Evolutionary conservation across 2,888 invertebrate genomes (phyloP).

Genomic region (Nomada fucata): DNA sequence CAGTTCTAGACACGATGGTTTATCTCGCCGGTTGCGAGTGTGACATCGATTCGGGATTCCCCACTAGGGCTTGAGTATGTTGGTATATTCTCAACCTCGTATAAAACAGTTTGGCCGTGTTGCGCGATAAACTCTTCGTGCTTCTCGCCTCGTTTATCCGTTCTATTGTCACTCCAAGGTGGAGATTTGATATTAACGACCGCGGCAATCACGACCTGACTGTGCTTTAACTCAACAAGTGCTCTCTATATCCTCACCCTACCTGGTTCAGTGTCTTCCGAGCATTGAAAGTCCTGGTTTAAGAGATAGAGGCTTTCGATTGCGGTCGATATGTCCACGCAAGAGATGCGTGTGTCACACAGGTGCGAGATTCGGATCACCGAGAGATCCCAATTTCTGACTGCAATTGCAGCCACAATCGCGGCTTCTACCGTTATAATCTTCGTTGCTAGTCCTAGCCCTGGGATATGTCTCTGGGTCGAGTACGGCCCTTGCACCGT

Average conservation of each 20-base stretch:
- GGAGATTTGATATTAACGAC: neutral
- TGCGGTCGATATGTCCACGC: neutral
- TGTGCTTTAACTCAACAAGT: neutral
- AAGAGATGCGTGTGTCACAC: neutral
- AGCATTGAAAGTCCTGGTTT: neutral
- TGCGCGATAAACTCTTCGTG: neutral
- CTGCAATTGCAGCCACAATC: neutral
- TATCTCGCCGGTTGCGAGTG: neutral
- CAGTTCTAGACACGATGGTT: neutral
- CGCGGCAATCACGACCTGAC: neutral
- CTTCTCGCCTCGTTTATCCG: neutral
- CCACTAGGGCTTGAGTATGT: neutral
- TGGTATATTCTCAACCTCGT: neutral
- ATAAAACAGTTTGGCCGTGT: neutral
- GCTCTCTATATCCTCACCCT: neutral
- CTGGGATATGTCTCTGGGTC: neutral
- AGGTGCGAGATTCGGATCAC: neutral
- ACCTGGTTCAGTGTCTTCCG: neutral
- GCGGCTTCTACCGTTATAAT: neutral
- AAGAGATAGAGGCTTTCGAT: neutral
- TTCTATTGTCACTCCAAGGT: neutral
- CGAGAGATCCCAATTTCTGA: neutral
- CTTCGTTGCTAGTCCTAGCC: neutral
- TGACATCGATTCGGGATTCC: constrained; percentile 1
- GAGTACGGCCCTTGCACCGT: neutral